Base-by-base conservation (phyloP, 92 coral and sea anemone species). In the Phenganax subtilis region DNA sequence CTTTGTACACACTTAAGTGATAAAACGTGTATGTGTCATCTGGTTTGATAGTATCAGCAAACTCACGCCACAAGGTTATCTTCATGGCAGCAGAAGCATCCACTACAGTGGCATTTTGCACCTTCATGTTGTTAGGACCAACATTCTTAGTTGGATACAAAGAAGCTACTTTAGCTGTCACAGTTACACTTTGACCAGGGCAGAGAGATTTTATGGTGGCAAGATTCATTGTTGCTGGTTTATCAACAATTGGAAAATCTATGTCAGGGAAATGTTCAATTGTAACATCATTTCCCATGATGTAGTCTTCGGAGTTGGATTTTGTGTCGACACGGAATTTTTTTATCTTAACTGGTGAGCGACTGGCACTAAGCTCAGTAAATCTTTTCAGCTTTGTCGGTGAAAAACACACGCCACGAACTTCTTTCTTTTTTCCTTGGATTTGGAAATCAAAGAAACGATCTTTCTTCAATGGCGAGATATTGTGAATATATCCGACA, bases 1-100 rank as follows among this genome's bases (percentile, higher is more conserved):
- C 89, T 81, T 82, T 86, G 79, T 83, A 84, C 9, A 88, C 79
- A 69, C 85, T 57, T 17, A 90, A 0, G 30, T 71, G n/a, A 0
- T 6, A 10, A 52, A 71, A 37, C 9, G 53, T 27, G 30, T 71
- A 71, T 71, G 76, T 71, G 16, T 37, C 54, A 52, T 53, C 57
- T 30, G 3, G 76, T 37, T 71, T 12, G 15, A 71, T 0, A 30
- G 55, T 2, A 37, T 30, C 76, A 9, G 37, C 76, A 71, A 71
- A 71, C 72, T 86, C 69, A 20, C 54, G 73, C 89, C 89, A 86
- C 75, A 82, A 53, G 37, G 75, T 37, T 15, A 75, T 10, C 54
- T 75, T 86, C 74, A 82, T 74, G 16, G 86, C 74, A 37, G 76
- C 86, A 16, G 86, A 61, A 51, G 83, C 72, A 57, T 86, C 86